Conservation (phyloP, 1,140 invertebrate species). For the Sipha flava region DNA sequence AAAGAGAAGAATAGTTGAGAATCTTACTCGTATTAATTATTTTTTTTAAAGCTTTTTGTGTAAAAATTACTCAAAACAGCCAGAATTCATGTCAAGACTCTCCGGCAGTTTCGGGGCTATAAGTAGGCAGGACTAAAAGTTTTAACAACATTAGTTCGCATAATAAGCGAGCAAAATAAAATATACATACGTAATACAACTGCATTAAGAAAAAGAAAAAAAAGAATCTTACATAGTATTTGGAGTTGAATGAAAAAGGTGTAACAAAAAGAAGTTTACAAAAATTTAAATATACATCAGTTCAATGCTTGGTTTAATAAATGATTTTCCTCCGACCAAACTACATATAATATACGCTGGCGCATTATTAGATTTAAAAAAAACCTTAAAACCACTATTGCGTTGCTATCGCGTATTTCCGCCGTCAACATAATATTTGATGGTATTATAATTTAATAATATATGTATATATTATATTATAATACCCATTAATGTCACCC, state of each 20-base stretch:
- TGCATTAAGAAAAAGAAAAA: background rate
- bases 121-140: background rate
- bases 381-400: too few relatives aligned
- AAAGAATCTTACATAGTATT: background rate
- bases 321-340: too few relatives aligned
- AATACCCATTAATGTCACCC: too few relatives aligned
- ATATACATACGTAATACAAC: conserved; percentile 9
- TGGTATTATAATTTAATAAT: too few relatives aligned
- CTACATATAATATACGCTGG: too few relatives aligned
- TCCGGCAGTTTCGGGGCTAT: background rate
- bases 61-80: conserved; percentile 4
- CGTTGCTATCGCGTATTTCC: too few relatives aligned
- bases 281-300: too few relatives aligned
- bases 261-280: too few relatives aligned
- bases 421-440: too few relatives aligned
- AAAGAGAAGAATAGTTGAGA: background rate
- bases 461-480: too few relatives aligned
- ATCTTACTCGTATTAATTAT: background rate
- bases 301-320: too few relatives aligned
- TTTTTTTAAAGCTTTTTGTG: conserved; percentile 3
- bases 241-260: background rate
- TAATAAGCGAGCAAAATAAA: background rate
- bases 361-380: too few relatives aligned
- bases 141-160: background rate
- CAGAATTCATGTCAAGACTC: background rate